Evolutionary conservation across 2,888 invertebrate species (phyloP).

Genomic region (Minunthozetes semirufus): DNA sequence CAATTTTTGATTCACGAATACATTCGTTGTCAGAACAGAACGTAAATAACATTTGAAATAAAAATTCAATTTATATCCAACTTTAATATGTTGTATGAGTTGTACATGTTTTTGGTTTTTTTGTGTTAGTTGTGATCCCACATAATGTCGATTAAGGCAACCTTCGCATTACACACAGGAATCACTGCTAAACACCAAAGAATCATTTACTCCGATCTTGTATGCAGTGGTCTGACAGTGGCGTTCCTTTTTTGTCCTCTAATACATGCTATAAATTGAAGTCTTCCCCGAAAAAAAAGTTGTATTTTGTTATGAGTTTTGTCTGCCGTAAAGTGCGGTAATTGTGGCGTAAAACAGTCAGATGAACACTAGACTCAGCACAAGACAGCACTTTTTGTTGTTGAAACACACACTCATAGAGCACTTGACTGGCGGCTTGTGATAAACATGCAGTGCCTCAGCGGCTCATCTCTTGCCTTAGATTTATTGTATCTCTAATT

Average conservation of each 20-base stretch:
- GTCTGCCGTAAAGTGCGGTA: neutral
- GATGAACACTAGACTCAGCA: neutral
- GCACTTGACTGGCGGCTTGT: neutral
- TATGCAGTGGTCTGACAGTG: neutral
- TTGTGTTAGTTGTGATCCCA: slow-evolving; percentile 22
- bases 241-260: neutral
- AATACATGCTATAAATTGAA: neutral
- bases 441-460: too few relatives aligned
- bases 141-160: slow-evolving; percentile 6
- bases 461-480: too few relatives aligned
- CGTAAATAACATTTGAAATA: neutral
- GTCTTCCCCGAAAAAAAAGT: neutral
- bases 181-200: neutral
- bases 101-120: neutral
- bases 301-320: neutral
- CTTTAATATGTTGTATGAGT: slow-evolving; percentile 12
- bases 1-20: neutral
- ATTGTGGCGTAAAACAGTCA: slow-evolving; percentile 7
- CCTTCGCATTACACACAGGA: slow-evolving; percentile 10
- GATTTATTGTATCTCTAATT: too few relatives aligned
- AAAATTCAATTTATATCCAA: slow-evolving; percentile 15
- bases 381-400: too few relatives aligned
- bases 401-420: neutral
- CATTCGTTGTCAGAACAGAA: neutral
- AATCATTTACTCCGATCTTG: neutral